Evolutionary conservation across 2,113 vertebrate species (phyloP).

Genomic region (Ia io): DNA sequence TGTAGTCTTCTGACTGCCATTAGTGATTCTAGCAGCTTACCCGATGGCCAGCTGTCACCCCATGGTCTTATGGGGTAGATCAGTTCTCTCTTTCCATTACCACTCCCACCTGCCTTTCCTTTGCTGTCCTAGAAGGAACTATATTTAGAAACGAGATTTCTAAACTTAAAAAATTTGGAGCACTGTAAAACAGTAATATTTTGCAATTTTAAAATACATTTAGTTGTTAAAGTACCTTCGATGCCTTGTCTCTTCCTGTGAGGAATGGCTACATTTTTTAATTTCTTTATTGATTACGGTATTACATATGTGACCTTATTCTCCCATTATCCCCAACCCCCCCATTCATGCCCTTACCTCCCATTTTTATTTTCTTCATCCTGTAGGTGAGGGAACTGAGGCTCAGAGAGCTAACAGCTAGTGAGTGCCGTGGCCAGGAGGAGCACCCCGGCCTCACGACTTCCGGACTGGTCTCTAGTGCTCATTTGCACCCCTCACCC

Average conservation of each 20-base stretch:
- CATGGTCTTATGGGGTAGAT: neutral
- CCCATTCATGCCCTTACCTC: too few relatives aligned
- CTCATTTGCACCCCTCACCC: neutral
- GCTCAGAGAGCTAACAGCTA: neutral
- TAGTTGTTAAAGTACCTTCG: neutral
- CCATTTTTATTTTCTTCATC: neutral
- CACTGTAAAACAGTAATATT: neutral
- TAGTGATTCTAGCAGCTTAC: neutral
- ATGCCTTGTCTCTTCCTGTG: neutral
- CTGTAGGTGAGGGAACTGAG: neutral
- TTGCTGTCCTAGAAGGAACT: neutral
- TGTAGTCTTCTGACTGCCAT: neutral
- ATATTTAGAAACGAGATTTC: constrained; percentile 20
- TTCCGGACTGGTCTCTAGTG: neutral
- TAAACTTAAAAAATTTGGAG: neutral
- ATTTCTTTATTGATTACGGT: too few relatives aligned
- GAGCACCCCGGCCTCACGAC: neutral
- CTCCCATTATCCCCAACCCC: too few relatives aligned
- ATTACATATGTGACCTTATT: too few relatives aligned
- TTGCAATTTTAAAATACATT: neutral
- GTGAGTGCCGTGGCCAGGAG: neutral
- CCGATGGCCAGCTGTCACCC: neutral
- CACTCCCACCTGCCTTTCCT: neutral
- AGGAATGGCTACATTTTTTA: neutral
- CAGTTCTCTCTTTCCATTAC: neutral